Base-by-base conservation (phyloP, 2,888 invertebrate species). In the Ectemnius cavifrons region DNA sequence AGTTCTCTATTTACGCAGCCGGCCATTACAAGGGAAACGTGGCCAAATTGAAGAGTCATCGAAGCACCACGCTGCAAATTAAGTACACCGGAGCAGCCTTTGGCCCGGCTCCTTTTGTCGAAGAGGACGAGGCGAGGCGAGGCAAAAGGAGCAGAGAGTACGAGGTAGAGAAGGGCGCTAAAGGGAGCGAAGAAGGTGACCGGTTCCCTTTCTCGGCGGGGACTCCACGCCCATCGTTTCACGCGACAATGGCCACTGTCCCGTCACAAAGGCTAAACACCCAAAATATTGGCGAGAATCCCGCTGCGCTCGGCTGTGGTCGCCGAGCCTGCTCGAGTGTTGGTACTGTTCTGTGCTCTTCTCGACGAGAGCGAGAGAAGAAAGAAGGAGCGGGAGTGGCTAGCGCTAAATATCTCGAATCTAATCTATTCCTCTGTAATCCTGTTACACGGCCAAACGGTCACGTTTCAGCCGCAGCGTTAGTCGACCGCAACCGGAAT, bases 271-370 rank as follows among this genome's bases (percentile, higher is more conserved):
- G 87, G 86, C 89, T 87, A 89, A 89, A 89, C 85, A 89, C 85
- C 86, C 87, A 89, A 89, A 90, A 89, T 90, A 90, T 90, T 89
- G 88, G 85, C 81, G 83, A 74, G 89, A 89, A 89, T 89, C 88
- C 87, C 75, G 52, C 16, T 52, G 75, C 61, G 80, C 76, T 70
- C 73, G 58, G 23, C 65, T 16, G 61, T 45, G 65, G 64, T 37
- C 60, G 20, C 20, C 23, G 47, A 18, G 63, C 20, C 60, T 11
- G 37, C 37, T 37, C 37, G 6, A 37, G 6, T 37, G 37, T 37
- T 37, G 37, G 37, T 11, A 37, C 8, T 11, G 37, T 4, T 37
- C 37, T 37, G 3, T 37, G 37, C 37, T 37, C 37, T 37, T 37
- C 37, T 11, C 11, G 37, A 28, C 18, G 27, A 20, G 20, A n/a